Base-by-base conservation (phyloP, 2,888 invertebrate genomes). In the Pyrrhia umbra region DNA sequence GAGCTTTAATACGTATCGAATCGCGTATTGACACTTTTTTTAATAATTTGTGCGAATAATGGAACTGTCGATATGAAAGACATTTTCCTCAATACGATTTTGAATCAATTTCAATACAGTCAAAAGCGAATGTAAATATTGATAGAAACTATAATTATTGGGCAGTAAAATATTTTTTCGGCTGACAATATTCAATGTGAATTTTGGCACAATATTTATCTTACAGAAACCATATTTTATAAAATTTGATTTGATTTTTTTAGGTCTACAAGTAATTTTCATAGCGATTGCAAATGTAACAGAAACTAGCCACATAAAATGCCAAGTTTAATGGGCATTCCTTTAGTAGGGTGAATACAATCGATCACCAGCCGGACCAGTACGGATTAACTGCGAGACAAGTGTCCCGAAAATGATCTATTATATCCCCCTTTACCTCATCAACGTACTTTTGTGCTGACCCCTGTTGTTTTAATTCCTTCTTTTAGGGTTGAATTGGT, bases 331-430 rank as follows among this genome's bases (percentile, higher is more conserved):
- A 88, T 89, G 74, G 83, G 84, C 85, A 90, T 90, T 90, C 88
- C 87, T 81, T 64, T 74, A 70, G 71, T 82, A 82, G 83, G 83
- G 86, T 75, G 68, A 56, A 55, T 47, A 50, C 75, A 70, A 85
- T 83, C 88, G 86, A 85, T 83, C 82, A 76, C 84, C 88, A 88
- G 74, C 64, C 68, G 84, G 84, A 86, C 87, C 88, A 88, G 87
- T 82, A 79, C 70, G 89, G 90, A 93, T 92, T 92, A 92, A 89
- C 86, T 80, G 65, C 76, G 68, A 87, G 90, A 91, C 93, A 92
- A 94, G 92, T 93, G 92, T 91, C 85, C 92, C 93, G 92, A 92
- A 93, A 93, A 94, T 94, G 94, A 94, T 93, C 92, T 86, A 93
- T 94, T 93, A 92, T 89, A 86, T 89, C 85, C 94, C 91, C 94